phyloP scores from a whole-genome alignment of 2,797 vertebrate genomes.

The Myotis findleyi region DNA sequence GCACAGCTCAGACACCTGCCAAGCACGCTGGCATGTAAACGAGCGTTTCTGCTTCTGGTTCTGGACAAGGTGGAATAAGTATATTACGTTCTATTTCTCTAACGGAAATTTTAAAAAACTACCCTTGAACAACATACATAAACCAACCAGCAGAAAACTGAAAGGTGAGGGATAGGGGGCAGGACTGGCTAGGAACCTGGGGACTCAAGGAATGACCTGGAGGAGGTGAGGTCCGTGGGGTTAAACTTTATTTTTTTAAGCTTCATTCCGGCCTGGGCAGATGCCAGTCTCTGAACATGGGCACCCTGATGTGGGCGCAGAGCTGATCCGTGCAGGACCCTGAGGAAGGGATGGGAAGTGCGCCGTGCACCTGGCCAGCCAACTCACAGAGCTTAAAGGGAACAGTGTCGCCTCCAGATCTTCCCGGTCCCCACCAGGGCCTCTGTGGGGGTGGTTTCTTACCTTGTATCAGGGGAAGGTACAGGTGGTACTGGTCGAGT shows the following conservation, averaged over 20 bases:
- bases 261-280: not conserved
- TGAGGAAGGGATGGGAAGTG: not conserved
- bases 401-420: not conserved
- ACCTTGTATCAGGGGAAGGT: constrained; percentile 99
- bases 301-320: not conserved
- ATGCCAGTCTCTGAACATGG: not conserved
- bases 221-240: not conserved
- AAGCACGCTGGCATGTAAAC: not conserved
- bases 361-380: not conserved
- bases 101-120: not conserved
- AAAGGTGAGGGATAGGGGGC: not conserved
- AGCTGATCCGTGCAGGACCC: not conserved
- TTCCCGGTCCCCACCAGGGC: not conserved
- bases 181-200: not conserved
- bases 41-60: not conserved
- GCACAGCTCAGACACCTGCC: not conserved
- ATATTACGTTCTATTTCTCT: not conserved
- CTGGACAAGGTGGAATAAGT: not conserved
- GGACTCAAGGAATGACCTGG: not conserved
- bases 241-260: not conserved
- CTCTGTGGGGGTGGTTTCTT: constrained; percentile 39
- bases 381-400: not conserved
- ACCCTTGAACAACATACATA: not conserved
- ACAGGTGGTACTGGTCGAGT: constrained; percentile 97
- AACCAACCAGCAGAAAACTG: not conserved